Evolutionary conservation across 2,888 invertebrate genomes (phyloP), one percentile per base, ranked within the genome.

Genomic region (Zhengitettix transpicula): DNA sequence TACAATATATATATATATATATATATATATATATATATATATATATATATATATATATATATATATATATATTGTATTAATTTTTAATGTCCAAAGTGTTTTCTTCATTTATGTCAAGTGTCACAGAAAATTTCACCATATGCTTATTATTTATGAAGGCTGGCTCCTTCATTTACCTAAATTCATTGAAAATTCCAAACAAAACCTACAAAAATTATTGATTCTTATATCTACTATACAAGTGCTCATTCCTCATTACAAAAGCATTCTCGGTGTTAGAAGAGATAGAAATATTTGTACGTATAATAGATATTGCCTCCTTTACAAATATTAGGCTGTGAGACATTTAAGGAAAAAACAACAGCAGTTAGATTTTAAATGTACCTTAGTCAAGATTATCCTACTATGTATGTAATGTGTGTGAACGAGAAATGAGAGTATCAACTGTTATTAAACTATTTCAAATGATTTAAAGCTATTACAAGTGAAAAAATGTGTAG

Each of bases 251-350:
- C 40, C 41, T 58, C 42, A 40, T 53, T 16, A 55, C 28, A 52
- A 16, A 15, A 56, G 52, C 51, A 55, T 52, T 59, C 47, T 59
- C 41, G 40, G 28, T 53, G 53, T 53, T 53, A 14, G 14, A 28
- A 17, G 14, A 17, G 14, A 17, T 17, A 28, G 53, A 53, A 17
- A 28, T 53, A 17, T 53, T 53, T 53, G 53, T 53, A 53, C 17
- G 17, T 53, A 53, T 28, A 57, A 53, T 59, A 56, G 44, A 40
- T 51, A 57, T 40, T 57, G 60, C 60, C 52, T 57, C 60, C 44
- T 56, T 59, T 52, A 56, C 56, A 56, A 59, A 57, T 17, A 59
- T 59, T 61, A 61, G 61, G 61, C 61, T 61, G 61, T 61, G 61
- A 61, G 40, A 61, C 54, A 51, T 42, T 54, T 59, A 44, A 44